These are phyloP conservation scores for Cossypha polioptera DNA, from an alignment of 2,797 vertebrate species.

Conservation along the genomic window DNA sequence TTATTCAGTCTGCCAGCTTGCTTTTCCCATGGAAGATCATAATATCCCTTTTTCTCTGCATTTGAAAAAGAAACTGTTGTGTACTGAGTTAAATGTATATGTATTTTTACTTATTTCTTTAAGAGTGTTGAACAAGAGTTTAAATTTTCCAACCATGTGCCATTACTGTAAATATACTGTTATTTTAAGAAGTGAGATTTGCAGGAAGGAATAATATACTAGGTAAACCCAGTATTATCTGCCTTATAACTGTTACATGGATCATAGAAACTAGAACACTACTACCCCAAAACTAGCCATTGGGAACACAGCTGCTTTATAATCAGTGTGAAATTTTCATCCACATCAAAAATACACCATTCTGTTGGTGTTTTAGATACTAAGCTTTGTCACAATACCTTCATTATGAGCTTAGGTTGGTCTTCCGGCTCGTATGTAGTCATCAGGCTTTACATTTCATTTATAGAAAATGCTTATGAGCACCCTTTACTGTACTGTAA, in stretches of 20 bases:
- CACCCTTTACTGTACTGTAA: slow-evolving; percentile 70
- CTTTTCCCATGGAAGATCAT: neutral
- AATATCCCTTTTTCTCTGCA: neutral
- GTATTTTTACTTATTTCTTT: neutral
- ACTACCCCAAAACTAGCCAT: neutral
- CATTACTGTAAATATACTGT: neutral
- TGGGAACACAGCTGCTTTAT: neutral
- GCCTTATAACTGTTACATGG: neutral
- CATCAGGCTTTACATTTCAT: slow-evolving; percentile 78
- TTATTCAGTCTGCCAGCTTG: neutral
- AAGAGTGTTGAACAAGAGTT: neutral
- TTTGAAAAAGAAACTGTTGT: neutral
- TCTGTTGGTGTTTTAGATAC: neutral
- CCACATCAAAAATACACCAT: neutral
- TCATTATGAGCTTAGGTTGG: slow-evolving; percentile 63
- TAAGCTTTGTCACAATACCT: slow-evolving; percentile 22
- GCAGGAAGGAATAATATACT: neutral
- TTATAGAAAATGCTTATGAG: slow-evolving; percentile 79
- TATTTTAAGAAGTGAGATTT: neutral
- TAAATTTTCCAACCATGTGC: neutral
- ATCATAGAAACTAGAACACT: neutral
- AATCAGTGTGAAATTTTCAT: neutral
- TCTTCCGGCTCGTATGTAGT: slow-evolving; percentile 59
- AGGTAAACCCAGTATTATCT: neutral
- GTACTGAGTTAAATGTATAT: neutral